Conservation (phyloP, 2,113 vertebrate species). For the Nyctibius bracteatus region DNA sequence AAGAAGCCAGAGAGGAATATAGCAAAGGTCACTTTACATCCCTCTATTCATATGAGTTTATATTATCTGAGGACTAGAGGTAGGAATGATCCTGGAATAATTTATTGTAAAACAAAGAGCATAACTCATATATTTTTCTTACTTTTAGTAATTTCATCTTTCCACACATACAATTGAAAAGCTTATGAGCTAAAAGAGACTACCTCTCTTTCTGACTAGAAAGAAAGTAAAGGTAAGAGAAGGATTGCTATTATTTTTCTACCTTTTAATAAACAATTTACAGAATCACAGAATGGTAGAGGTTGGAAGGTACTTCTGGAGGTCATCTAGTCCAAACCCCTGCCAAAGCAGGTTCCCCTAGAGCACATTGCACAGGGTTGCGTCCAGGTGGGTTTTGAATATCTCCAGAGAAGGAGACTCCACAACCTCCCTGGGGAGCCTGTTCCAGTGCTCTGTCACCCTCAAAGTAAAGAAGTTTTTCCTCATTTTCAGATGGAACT, state of each 20-base stretch:
- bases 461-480: too few relatives aligned
- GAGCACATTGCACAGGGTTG: too few relatives aligned
- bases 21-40: background rate
- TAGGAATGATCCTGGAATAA: background rate
- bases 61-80: background rate
- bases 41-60: background rate
- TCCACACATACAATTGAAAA: background rate
- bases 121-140: background rate
- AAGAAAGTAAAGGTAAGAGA: background rate
- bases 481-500: too few relatives aligned
- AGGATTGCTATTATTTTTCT: background rate
- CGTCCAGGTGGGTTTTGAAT: too few relatives aligned
- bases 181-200: background rate
- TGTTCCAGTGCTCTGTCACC: too few relatives aligned
- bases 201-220: background rate
- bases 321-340: too few relatives aligned
- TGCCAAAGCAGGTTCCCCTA: too few relatives aligned
- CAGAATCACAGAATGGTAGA: too few relatives aligned
- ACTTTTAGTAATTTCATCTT: background rate
- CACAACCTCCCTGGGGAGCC: too few relatives aligned
- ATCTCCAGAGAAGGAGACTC: too few relatives aligned
- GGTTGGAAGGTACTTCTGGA: too few relatives aligned
- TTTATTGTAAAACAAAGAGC: background rate
- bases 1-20: background rate
- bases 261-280: background rate